Evolutionary conservation across 2,113 vertebrate genomes (phyloP), one percentile per base, ranked within the genome.

Genomic region (Hydrolagus affinis): DNA sequence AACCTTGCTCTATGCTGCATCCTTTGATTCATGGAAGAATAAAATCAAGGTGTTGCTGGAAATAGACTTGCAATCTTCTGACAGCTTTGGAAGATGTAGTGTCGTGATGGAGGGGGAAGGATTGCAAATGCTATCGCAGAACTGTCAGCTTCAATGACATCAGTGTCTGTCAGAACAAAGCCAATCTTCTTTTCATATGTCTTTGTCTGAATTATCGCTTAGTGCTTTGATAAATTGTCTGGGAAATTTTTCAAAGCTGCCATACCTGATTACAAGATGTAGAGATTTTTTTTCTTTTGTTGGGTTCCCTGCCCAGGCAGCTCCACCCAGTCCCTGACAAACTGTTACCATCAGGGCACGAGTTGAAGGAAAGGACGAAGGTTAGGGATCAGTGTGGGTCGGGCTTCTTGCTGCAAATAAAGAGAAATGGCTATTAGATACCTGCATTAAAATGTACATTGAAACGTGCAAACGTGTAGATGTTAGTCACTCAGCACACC

Each of bases 181-280:
- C 87, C 25, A 25, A 23, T 86, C 88, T 88, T 89, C 86, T 88
- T 86, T 89, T 89, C 89, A 87, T 87, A 89, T 90, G 87, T 90
- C 89, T 90, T 89, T 90, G 88, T 88, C 88, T 89, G 90, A 90
- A 90, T 91, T 91, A 91, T 89, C 90, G 89, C 86, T 89, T 91
- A 91, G 91, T 89, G 89, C 87, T 86, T 88, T 89, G 90, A 92
- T 90, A 91, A 92, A 92, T 92, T 90, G 89, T 88, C 89, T 91
- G 88, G 88, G 90, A 91, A 91, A 89, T 62, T 86, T 89, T 19
- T 83, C 17, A 25, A 11, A 66, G 9, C 60, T 19, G 25, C 14
- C 44, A 44, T 6, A 44, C 44, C 15, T 32, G 21, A 17, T 83
- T 66, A 66, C 25, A 83, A 64, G 62, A 32, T 32, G 44, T 44